Evolutionary conservation across 2,888 invertebrate genomes (phyloP).

Genomic region (Cyrtodaria siliqua): DNA sequence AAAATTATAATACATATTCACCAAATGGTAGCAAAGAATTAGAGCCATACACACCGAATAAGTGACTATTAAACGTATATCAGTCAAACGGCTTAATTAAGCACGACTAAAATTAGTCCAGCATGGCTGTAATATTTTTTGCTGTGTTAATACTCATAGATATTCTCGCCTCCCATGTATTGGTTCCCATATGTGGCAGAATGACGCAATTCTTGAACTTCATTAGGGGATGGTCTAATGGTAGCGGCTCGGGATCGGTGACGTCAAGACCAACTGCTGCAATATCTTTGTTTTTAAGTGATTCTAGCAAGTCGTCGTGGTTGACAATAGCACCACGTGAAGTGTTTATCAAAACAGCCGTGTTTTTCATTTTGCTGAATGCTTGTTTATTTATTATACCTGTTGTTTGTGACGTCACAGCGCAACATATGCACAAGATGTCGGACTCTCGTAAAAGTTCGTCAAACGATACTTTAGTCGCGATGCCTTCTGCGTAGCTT

Average conservation of each 20-base stretch:
- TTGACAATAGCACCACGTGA: slow-evolving; percentile 89
- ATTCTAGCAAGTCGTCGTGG: slow-evolving; percentile 92
- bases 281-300: slow-evolving; percentile 90
- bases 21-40: no score
- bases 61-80: no score
- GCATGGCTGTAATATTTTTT: slow-evolving; percentile 91
- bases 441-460: slow-evolving; percentile 92
- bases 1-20: no score
- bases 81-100: no score
- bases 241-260: slow-evolving; percentile 95
- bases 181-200: slow-evolving; percentile 95
- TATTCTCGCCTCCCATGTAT: slow-evolving; percentile 91
- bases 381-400: slow-evolving; percentile 92
- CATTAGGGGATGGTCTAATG: slow-evolving; percentile 91
- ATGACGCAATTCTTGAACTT: slow-evolving; percentile 93
- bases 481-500: slow-evolving; percentile 88
- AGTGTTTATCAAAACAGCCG: slow-evolving; percentile 94
- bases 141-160: slow-evolving; percentile 93
- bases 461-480: slow-evolving; percentile 90
- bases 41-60: no score
- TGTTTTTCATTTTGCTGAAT: slow-evolving; percentile 94
- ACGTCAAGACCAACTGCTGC: slow-evolving; percentile 96
- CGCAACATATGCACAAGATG: slow-evolving; percentile 93
- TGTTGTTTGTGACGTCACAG: slow-evolving; percentile 92
- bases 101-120: no score